These are phyloP conservation scores for Noctua janthe DNA, from an alignment of 2,888 invertebrate genomes.

Conservation along the genomic window DNA sequence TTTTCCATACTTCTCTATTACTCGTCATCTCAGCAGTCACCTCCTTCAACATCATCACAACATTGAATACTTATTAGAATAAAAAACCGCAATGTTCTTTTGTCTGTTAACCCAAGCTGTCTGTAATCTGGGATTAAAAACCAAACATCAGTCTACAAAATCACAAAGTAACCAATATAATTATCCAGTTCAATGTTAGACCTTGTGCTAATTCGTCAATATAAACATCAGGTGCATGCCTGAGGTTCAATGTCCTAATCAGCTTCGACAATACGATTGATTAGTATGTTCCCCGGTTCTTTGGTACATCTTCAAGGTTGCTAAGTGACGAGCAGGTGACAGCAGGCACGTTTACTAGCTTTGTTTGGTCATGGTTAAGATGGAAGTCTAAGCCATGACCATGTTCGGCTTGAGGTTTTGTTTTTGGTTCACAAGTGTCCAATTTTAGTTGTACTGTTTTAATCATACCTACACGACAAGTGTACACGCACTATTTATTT, in stretches of 20 bases:
- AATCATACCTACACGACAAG: neutral
- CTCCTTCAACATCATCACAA: too few species aligned
- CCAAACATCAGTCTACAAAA: neutral
- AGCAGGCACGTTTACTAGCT: conserved; percentile 35
- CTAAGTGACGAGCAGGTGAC: conserved; percentile 41
- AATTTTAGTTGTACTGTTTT: neutral
- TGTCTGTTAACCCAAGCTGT: too few species aligned
- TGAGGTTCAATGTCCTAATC: conserved; percentile 55
- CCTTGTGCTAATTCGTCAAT: conserved; percentile 47
- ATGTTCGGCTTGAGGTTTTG: neutral
- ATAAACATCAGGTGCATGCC: conserved; percentile 44
- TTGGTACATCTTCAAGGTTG: conserved; percentile 45
- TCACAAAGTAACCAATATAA: neutral
- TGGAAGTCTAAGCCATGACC: conserved; percentile 23
- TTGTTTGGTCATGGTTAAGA: conserved; percentile 38
- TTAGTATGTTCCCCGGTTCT: conserved; percentile 50
- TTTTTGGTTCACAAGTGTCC: neutral
- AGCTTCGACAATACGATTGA: conserved; percentile 35
- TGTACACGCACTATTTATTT: neutral
- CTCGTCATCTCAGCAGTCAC: too few species aligned
- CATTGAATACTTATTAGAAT: too few species aligned
- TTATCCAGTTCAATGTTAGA: conserved; percentile 44
- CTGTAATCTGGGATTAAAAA: too few species aligned
- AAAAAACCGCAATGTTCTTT: too few species aligned
- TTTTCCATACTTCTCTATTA: too few species aligned